Evolutionary conservation across 2,888 invertebrate genomes (phyloP).

Genomic region (Chaetoderma sp.): DNA sequence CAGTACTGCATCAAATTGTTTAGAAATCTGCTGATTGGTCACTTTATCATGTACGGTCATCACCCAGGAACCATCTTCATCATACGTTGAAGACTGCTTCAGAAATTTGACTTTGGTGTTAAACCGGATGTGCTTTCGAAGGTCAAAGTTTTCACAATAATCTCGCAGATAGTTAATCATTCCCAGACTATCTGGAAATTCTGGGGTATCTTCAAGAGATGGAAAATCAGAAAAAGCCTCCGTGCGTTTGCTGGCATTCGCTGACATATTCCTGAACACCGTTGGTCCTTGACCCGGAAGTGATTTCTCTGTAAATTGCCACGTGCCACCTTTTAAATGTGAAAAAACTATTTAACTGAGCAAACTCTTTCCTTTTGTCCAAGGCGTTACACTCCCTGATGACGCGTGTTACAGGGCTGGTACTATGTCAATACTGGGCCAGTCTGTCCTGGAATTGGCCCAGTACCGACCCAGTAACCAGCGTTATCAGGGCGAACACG

Average conservation of each 20-base stretch:
- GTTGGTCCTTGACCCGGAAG: slow-evolving; percentile 26
- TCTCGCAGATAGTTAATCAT: slow-evolving; percentile 37
- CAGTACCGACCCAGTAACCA: no score
- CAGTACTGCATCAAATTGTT: slow-evolving; percentile 19
- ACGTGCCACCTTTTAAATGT: slow-evolving; percentile 23
- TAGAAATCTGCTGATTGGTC: not conserved
- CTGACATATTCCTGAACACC: slow-evolving; percentile 66
- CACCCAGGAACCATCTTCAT: slow-evolving; percentile 5
- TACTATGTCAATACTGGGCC: no score
- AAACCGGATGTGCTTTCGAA: slow-evolving; percentile 34
- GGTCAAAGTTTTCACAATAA: slow-evolving; percentile 43
- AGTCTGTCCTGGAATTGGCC: no score
- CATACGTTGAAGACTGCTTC: not conserved
- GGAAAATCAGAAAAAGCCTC: slow-evolving; percentile 59
- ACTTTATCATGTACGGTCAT: slow-evolving; percentile 18
- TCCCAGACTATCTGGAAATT: slow-evolving; percentile 20
- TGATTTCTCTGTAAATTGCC: slow-evolving; percentile 7
- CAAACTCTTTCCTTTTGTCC: no score
- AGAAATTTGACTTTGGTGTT: not conserved
- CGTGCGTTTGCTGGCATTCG: slow-evolving; percentile 69
- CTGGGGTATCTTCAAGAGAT: slow-evolving; percentile 15
- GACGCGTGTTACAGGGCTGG: no score
- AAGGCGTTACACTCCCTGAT: no score
- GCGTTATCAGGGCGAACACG: no score
- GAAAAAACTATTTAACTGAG: no score